Percentiles rank a stretch among this genome's conserved stretches.
These are phyloP conservation scores for Parascotia fuliginaria DNA, from an alignment of 2,888 invertebrate species.

Conservation along the genomic window DNA sequence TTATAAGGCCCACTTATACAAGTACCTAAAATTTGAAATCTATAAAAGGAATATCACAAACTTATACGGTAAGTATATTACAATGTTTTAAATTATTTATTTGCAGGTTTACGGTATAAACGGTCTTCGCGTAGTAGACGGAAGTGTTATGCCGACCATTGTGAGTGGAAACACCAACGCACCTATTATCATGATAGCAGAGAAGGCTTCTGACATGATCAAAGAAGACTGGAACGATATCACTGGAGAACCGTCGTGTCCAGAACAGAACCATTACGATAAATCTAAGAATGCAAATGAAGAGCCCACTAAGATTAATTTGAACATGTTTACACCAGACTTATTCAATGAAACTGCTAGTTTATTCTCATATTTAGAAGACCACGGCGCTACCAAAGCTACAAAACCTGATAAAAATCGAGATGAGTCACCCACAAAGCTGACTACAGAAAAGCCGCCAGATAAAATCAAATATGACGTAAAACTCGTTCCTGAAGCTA, in stretches of 20 bases:
- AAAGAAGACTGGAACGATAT: constrained; percentile 88
- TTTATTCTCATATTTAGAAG: constrained; percentile 59
- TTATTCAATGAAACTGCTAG: constrained; percentile 66
- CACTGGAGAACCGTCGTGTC: constrained; percentile 43
- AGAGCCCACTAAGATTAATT: constrained; percentile 36
- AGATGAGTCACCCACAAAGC: not conserved
- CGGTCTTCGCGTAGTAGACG: constrained; percentile 91
- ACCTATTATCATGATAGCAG: constrained; percentile 93
- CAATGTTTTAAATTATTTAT: no score
- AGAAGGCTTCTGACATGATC: constrained; percentile 93
- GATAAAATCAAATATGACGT: constrained; percentile 11
- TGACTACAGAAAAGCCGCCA: not conserved
- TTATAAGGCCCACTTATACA: no score
- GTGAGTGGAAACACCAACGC: constrained; percentile 93
- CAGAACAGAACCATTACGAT: constrained; percentile 19
- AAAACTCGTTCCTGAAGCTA: constrained; percentile 11
- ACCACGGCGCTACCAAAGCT: not conserved
- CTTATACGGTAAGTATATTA: no score
- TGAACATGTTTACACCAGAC: constrained; percentile 41
- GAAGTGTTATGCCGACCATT: constrained; percentile 93
- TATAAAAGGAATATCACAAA: no score
- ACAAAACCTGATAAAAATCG: not conserved
- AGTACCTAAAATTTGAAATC: no score
- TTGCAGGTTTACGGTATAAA: constrained; percentile 88
- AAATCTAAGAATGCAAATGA: constrained; percentile 42